Base-by-base conservation (phyloP, 2,797 vertebrate genomes). In the Sphaeramia orbicularis region DNA sequence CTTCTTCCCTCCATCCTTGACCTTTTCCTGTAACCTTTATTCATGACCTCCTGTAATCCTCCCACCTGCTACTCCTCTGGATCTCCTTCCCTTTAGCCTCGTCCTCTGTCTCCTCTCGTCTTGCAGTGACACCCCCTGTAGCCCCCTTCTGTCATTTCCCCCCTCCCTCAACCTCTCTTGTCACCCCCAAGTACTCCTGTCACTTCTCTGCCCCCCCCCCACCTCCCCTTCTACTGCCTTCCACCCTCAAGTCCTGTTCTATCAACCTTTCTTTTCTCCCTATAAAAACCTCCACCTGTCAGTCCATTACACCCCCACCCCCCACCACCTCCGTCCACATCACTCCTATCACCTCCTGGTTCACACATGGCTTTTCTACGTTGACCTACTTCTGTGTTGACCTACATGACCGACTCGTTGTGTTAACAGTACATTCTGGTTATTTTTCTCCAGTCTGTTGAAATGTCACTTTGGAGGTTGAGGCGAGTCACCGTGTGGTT, bases 331-430 rank as follows among this genome's bases (percentile, higher is more conserved):
- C 19, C 41, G n/a, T n/a, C 65, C 16, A 13, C 51, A 21, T 42
- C 62, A 50, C 42, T 41, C 51, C 57, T 48, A 8, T 61, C 61
- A 7, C 70, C 57, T 69, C 73, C 81, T 66, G 75, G 76, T 81
- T 76, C 15, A 72, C 74, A n/a, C n/a, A n/a, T n/a, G n/a, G n/a
- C n/a, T n/a, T n/a, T 10, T 30, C 60, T 61, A 63, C 18, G 7
- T 50, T 78, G 79, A 83, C 80, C 85, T 78, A 80, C 67, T 80
- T 85, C n/a, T n/a, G n/a, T n/a, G n/a, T n/a, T n/a, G n/a, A n/a
- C n/a, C n/a, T n/a, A n/a, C n/a, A n/a, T n/a, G n/a, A n/a, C n/a
- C n/a, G n/a, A n/a, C n/a, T n/a, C n/a, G n/a, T n/a, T n/a, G n/a
- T n/a, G n/a, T n/a, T n/a, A n/a, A 66, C n/a, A 57, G 41, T 44